Percentiles rank a stretch among this genome's conserved stretches.
phyloP scores from a whole-genome alignment of 30 jellyfish, hydroid and myxozoan genomes.

The Hydractinia echinata region DNA sequence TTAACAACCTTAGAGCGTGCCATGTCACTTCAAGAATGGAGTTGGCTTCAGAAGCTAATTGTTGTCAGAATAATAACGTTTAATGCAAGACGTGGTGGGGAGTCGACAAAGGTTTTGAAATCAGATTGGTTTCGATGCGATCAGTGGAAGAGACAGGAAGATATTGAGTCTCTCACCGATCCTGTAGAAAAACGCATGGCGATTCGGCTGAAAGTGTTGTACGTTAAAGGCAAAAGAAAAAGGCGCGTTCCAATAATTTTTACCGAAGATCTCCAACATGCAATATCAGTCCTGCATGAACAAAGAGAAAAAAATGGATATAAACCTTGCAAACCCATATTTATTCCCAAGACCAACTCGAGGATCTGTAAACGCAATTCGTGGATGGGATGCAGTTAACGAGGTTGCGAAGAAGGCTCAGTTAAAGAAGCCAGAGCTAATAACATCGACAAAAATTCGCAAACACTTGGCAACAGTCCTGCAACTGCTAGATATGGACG shows the following conservation, averaged over 20 bases:
- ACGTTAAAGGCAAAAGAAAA: neutral
- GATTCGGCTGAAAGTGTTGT: no score
- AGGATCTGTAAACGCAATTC: conserved; percentile 4
- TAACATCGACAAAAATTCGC: conserved; percentile 34
- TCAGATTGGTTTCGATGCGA: no score
- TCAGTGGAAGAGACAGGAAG: no score
- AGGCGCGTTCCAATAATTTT: conserved; percentile 3
- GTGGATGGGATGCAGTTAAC: conserved; percentile 25
- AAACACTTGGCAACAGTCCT: conserved; percentile 33
- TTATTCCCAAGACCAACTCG: conserved; percentile 11
- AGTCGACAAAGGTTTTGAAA: no score
- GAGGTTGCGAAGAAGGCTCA: conserved; percentile 31
- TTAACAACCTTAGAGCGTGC: no score
- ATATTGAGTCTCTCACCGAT: no score
- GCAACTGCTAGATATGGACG: conserved; percentile 33
- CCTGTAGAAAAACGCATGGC: no score
- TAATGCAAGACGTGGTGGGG: no score
- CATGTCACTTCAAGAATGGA: no score
- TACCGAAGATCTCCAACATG: neutral
- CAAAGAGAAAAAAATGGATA: conserved; percentile 1
- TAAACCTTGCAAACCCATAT: neutral
- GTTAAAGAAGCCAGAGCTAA: conserved; percentile 25
- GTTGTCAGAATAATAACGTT: no score
- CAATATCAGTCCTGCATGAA: neutral
- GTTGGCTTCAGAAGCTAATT: no score